Conservation (phyloP, 1,140 invertebrate species). For the Ceratina japonica region DNA sequence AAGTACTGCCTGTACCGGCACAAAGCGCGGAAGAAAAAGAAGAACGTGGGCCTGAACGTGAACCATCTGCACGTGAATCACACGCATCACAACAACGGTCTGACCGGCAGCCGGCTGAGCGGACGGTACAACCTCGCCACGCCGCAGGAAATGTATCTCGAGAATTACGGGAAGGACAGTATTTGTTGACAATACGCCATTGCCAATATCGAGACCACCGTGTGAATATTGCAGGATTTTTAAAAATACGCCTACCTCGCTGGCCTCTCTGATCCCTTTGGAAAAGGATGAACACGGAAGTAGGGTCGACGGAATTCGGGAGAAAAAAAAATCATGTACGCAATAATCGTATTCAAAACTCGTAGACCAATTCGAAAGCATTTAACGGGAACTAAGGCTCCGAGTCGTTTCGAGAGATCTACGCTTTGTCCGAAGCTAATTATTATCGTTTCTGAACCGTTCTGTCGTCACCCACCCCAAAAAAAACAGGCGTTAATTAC, state of each 20-base stretch:
- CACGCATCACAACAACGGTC: conserved; percentile 78
- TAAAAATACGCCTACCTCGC: conserved; percentile 61
- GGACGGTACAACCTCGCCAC: conserved; percentile 79
- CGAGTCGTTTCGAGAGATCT: conserved; percentile 15
- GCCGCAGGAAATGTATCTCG: conserved; percentile 80
- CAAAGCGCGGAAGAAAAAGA: conserved; percentile 82
- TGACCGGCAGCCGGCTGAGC: conserved; percentile 70
- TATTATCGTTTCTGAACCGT: neutral
- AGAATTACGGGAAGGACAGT: conserved; percentile 85
- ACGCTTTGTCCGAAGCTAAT: neutral
- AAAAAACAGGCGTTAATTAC: no score
- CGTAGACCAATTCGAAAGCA: conserved; percentile 57
- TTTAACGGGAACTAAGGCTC: conserved; percentile 38
- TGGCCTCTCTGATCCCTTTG: conserved; percentile 37
- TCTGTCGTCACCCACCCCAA: neutral
- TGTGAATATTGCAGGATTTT: conserved; percentile 76
- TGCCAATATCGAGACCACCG: conserved; percentile 83
- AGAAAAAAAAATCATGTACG: conserved; percentile 24
- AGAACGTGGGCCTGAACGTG: conserved; percentile 80
- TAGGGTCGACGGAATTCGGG: neutral
- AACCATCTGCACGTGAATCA: conserved; percentile 82
- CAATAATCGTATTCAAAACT: conserved; percentile 59
- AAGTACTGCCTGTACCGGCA: conserved; percentile 82
- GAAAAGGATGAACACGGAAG: neutral
- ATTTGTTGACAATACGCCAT: conserved; percentile 87